These are phyloP conservation scores for Calvadosia cruxmelitensis DNA, from an alignment of 30 jellyfish, hydroid and myxozoan species.

Conservation along the genomic window DNA sequence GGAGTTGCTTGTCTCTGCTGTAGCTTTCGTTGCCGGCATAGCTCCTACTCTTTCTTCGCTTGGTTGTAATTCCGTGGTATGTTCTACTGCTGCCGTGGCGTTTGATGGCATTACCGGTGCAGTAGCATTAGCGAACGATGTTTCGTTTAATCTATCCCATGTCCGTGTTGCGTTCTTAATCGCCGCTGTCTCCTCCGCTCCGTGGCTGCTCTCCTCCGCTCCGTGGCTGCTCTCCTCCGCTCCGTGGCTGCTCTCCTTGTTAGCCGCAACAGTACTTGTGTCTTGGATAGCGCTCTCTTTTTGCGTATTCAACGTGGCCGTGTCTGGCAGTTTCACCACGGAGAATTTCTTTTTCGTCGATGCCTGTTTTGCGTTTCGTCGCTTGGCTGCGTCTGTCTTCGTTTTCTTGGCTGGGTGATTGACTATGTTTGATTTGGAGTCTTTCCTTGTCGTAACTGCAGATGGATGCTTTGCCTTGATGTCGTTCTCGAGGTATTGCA, in stretches of 20 bases:
- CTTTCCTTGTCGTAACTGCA: background rate
- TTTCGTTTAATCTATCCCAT: too few species aligned
- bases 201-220: background rate
- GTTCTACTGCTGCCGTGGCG: background rate
- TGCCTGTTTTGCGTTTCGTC: background rate
- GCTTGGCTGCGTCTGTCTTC: too few species aligned
- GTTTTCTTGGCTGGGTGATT: too few species aligned
- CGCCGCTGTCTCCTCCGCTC: conserved; percentile 2
- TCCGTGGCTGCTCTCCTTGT: background rate
- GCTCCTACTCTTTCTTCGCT: background rate
- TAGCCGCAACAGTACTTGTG: background rate
- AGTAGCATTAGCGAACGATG: background rate
- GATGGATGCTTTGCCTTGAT: background rate
- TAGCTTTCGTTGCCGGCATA: conserved; percentile 5
- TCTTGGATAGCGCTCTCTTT: background rate
- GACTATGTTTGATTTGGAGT: background rate
- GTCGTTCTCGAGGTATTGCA: background rate
- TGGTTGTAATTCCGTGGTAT: background rate
- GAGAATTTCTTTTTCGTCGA: background rate
- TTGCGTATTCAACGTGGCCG: background rate
- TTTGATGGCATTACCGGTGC: background rate
- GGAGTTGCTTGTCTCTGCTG: background rate
- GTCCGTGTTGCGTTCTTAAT: background rate
- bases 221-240: background rate
- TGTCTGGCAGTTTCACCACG: background rate